Conservation (phyloP, 2,113 vertebrate genomes). For the Meles meles region DNA sequence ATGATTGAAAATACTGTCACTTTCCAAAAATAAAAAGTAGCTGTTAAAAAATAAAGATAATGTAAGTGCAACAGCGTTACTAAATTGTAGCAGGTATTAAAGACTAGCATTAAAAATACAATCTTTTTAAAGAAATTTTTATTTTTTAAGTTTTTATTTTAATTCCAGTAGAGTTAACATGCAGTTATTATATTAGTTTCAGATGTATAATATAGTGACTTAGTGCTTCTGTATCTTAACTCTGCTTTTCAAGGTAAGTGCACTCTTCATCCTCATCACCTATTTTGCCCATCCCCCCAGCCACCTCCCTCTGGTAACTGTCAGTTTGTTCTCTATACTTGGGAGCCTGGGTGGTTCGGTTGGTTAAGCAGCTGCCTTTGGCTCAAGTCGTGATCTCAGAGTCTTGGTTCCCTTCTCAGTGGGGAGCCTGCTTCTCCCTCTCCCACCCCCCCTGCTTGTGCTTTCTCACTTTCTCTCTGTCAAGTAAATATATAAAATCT, state of each 20-base stretch:
- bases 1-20: not conserved
- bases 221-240: not conserved
- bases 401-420: too few species aligned
- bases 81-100: conserved; percentile 1
- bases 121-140: not conserved
- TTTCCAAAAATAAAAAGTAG: conserved; percentile 17
- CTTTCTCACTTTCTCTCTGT: not conserved
- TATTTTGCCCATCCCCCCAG: not conserved
- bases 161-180: not conserved
- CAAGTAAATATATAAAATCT: too few species aligned
- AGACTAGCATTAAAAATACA: not conserved
- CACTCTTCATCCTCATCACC: not conserved
- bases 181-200: not conserved
- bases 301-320: not conserved
- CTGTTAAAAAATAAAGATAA: not conserved
- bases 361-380: too few species aligned
- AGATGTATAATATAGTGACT: not conserved
- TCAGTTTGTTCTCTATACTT: not conserved
- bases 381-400: too few species aligned
- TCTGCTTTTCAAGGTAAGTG: not conserved
- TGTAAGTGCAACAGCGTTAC: not conserved
- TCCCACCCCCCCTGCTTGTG: too few species aligned
- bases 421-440: too few species aligned
- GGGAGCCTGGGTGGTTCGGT: too few species aligned
- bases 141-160: not conserved